Base-by-base conservation (phyloP, 2,797 vertebrate species). In the Pangasius krempfi region DNA sequence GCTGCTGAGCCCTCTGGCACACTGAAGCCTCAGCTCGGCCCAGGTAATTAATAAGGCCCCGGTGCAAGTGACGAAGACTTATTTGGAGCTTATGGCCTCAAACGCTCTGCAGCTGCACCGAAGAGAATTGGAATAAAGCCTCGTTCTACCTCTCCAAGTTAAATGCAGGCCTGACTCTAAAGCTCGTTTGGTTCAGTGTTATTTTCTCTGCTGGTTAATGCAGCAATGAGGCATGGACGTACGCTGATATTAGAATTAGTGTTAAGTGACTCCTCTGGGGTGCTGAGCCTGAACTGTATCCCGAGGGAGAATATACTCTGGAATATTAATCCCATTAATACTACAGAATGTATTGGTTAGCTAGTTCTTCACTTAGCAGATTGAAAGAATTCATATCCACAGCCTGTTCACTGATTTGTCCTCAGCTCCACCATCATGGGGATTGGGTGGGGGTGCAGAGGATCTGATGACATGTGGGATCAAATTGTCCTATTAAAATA, bases 1-100 rank as follows among this genome's bases (percentile, higher is more conserved):
- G 93, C 93, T 84, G 85, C 89, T 89, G 89, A 93, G 90, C 91
- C 90, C 89, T 92, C 93, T 94, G 93, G 94, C 89, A 88, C 93
- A 92, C 91, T 93, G 92, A 89, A 93, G 94, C 94, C 93, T 93
- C 86, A 93, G 92, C 93, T 94, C 91, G 92, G 94, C 86, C 90
- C 93, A 92, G 90, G 89, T 92, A 93, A 92, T 93, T 91, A 92
- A 92, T 91, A 91, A 86, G 88, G 87, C 88, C 90, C 84, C 84
- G 72, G 87, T 91, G 86, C 87, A 84, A 86, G 89, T 86, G 88
- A 89, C 85, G 86, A 88, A 90, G 88, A 86, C 88, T 92, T 91
- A 88, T 91, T 90, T 90, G 88, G 87, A 86, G 82, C 90, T 92
- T 87, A 87, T 87, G 87, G 91, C 87, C 89, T 79, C 88, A 87